Conservation (phyloP, 2,888 invertebrate genomes). For the Oasisia sp. region DNA sequence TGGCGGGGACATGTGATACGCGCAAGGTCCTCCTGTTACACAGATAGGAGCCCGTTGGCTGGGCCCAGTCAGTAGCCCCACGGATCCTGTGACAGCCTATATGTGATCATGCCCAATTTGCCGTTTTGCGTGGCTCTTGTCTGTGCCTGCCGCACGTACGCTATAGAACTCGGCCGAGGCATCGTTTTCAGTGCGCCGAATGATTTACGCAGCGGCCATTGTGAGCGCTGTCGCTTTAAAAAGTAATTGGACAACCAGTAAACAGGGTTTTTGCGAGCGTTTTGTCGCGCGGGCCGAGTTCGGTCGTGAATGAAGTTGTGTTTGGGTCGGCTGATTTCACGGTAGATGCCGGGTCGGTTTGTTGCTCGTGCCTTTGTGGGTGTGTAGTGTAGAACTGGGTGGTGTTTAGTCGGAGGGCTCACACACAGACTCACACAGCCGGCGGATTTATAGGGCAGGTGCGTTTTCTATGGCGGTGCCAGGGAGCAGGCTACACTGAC, state of each 20-base stretch:
- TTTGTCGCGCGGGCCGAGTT: not conserved
- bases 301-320: not conserved
- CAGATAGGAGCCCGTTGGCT: not conserved
- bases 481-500: not conserved
- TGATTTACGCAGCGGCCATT: not conserved
- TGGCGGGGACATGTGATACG: not conserved
- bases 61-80: not conserved
- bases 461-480: not conserved
- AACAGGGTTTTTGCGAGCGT: not conserved
- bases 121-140: not conserved
- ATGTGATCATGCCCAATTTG: constrained; percentile 1
- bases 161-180: not conserved
- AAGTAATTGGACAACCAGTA: not conserved
- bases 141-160: not conserved
- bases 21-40: not conserved
- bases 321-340: not conserved
- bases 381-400: not conserved
- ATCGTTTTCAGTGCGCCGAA: not conserved
- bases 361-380: not conserved
- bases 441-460: not conserved
- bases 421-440: not conserved
- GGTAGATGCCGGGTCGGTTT: not conserved
- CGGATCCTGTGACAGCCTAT: not conserved
- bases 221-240: not conserved
- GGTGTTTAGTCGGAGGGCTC: not conserved